Evolutionary conservation across 2,113 vertebrate genomes (phyloP).

Genomic region (Vimba vimba): DNA sequence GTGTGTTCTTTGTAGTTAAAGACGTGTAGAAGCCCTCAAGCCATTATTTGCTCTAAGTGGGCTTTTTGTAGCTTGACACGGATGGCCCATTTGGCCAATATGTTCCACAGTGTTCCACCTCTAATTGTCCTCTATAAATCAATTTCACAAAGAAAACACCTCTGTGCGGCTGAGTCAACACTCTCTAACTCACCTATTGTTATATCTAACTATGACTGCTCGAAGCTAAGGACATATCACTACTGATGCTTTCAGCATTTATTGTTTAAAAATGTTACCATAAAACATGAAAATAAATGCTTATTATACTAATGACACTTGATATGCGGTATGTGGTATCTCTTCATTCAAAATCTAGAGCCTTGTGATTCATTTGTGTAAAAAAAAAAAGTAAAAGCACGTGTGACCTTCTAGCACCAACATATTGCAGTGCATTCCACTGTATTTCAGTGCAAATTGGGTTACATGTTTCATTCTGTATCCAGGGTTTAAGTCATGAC

Average conservation of each 20-base stretch:
- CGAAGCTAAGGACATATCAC: background rate
- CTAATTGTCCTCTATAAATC: constrained; percentile 34
- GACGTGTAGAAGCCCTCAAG: background rate
- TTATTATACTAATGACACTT: background rate
- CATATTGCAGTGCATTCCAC: no score
- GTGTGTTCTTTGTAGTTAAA: background rate
- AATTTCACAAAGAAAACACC: constrained; percentile 1
- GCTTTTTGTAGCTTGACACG: background rate
- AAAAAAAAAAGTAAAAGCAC: background rate
- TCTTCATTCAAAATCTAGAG: background rate
- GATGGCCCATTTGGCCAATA: background rate
- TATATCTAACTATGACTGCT: background rate
- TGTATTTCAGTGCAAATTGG: no score
- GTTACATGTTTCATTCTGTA: no score
- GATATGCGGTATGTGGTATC: background rate
- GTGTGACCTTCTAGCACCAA: background rate
- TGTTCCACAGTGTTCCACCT: background rate
- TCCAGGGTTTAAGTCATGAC: no score
- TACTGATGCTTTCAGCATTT: background rate
- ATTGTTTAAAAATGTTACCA: background rate
- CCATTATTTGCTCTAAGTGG: background rate
- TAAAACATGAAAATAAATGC: background rate
- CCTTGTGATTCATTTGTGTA: background rate
- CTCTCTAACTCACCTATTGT: background rate
- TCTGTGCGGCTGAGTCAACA: constrained; percentile 5